Conservation (phyloP, 2,797 vertebrate species). For the Etheostoma perlongum region DNA sequence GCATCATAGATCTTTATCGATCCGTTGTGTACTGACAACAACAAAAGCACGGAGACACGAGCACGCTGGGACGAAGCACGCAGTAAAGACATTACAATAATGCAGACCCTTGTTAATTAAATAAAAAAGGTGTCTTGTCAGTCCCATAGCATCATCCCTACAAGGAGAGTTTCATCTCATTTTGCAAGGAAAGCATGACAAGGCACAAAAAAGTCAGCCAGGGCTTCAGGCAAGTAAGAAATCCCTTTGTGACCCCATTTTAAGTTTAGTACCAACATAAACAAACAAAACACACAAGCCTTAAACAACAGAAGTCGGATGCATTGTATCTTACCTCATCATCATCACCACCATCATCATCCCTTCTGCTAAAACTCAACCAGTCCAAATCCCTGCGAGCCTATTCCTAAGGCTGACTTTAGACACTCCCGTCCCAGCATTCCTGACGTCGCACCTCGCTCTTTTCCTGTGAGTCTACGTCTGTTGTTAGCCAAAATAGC, state of each 20-base stretch:
- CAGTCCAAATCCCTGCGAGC: conserved; percentile 38
- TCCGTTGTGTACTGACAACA: conserved; percentile 45
- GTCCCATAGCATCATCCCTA: not conserved
- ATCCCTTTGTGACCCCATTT: conserved; percentile 19
- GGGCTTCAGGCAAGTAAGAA: conserved; percentile 8
- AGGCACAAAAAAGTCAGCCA: conserved; percentile 50
- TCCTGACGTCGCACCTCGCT: conserved; percentile 23
- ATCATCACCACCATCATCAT: conserved; percentile 30
- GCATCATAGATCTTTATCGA: conserved; percentile 70
- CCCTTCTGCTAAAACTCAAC: conserved; percentile 37
- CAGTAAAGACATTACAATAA: not conserved
- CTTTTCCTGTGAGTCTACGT: not conserved
- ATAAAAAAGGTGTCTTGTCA: not conserved
- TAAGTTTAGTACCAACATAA: not conserved
- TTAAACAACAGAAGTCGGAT: not conserved
- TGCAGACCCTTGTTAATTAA: not conserved
- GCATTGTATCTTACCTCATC: conserved; percentile 18
- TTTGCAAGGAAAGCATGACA: conserved; percentile 51
- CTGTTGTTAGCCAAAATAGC: conserved; percentile 45
- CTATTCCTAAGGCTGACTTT: conserved; percentile 34
- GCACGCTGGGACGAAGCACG: conserved; percentile 7
- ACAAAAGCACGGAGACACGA: conserved; percentile 28
- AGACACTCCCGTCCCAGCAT: conserved; percentile 33
- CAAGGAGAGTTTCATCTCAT: conserved; percentile 27
- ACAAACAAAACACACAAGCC: conserved; percentile 3